A percentile compares a stretch with the other conserved stretches of the same genome.
Evolutionary conservation across 2,113 vertebrate species (phyloP).

Genomic region (Hypomesus transpacificus): DNA sequence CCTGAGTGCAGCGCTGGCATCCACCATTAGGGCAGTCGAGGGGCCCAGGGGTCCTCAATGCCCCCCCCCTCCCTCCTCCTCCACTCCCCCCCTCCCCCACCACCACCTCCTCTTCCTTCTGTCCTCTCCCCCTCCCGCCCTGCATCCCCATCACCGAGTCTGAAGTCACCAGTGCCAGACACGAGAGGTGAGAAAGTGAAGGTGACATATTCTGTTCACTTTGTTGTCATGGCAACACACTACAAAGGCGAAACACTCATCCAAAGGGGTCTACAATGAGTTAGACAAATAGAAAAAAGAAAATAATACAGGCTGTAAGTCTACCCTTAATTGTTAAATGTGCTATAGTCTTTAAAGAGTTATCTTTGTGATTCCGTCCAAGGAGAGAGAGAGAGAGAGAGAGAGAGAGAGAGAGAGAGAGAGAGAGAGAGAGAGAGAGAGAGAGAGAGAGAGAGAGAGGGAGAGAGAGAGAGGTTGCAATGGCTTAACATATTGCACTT

Average conservation of each 20-base stretch:
- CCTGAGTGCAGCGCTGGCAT: conserved; percentile 49
- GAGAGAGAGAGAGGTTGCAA: conserved; percentile 30
- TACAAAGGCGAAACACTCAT: conserved; percentile 73
- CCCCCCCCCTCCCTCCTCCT: not conserved
- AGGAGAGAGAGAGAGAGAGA: conserved; percentile 15
- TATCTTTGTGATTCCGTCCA: too few species aligned
- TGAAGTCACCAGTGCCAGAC: conserved; percentile 57
- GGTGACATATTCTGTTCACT: conserved; percentile 79
- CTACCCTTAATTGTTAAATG: not conserved
- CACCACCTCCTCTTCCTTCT: not conserved
- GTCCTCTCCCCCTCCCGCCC: not conserved
- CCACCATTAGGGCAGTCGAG: conserved; percentile 29
- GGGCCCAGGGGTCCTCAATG: conserved; percentile 15
- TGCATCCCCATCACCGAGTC: conserved; percentile 30
- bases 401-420: conserved; percentile 13
- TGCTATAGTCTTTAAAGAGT: not conserved
- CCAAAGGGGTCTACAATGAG: conserved; percentile 25
- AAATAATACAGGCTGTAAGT: not conserved
- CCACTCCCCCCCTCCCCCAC: conserved; percentile 3
- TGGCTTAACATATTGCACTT: conserved; percentile 72
- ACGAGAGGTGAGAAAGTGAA: conserved; percentile 81
- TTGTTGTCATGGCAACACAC: conserved; percentile 82
- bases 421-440: conserved; percentile 30
- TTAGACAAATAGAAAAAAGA: conserved; percentile 39
- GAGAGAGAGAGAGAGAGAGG: conserved; percentile 36